These are phyloP conservation scores for Empidonax traillii DNA, from an alignment of 2,113 vertebrate species.

Conservation along the genomic window DNA sequence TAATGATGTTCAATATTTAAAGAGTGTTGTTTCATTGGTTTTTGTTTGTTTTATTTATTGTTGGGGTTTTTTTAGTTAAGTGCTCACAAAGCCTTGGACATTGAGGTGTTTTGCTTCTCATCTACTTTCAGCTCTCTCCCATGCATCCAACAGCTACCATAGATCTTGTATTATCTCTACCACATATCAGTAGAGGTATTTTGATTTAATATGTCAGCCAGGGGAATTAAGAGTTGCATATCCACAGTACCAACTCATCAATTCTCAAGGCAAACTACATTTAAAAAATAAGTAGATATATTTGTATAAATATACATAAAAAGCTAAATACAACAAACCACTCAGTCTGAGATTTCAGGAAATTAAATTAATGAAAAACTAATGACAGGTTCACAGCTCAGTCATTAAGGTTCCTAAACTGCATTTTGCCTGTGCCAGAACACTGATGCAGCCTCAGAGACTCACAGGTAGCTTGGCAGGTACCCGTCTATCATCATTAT, in stretches of 20 bases:
- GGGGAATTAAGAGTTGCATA: not conserved
- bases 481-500: not conserved
- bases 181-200: not conserved
- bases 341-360: not conserved
- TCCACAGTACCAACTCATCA: not conserved
- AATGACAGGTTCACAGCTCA: not conserved
- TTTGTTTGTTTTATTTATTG: too few species aligned
- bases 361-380: conserved; percentile 3
- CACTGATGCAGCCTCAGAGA: not conserved
- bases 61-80: not conserved
- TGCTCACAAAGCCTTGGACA: not conserved
- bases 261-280: not conserved
- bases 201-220: rapidly evolving
- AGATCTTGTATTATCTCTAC: not conserved
- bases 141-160: not conserved
- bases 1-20: not conserved
- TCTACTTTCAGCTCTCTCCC: not conserved
- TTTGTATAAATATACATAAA: not conserved
- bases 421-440: not conserved
- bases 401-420: not conserved
- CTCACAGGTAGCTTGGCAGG: not conserved
- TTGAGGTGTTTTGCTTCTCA: not conserved
- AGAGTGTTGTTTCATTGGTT: not conserved
- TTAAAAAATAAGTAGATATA: not conserved
- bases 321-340: not conserved